A percentile compares a stretch with the other conserved stretches of the same genome.
Evolutionary conservation across 2,888 invertebrate species (phyloP).

Genomic region (Nomada fabriciana): DNA sequence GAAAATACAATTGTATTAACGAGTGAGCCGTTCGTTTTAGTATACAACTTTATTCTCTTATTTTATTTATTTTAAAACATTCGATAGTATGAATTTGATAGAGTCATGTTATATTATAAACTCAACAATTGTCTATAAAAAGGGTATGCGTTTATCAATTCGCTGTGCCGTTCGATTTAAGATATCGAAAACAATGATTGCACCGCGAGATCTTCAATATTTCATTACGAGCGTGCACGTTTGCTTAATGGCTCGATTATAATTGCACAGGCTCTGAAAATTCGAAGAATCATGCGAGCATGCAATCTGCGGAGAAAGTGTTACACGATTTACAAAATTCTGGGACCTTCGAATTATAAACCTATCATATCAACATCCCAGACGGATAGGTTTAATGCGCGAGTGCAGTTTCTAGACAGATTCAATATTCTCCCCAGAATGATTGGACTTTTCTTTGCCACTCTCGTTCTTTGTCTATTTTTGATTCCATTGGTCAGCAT

Average conservation of each 20-base stretch:
- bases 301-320: neutral
- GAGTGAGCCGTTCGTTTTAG: no score
- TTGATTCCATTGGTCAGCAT: neutral
- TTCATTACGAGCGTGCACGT: neutral
- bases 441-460: no score
- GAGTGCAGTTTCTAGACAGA: neutral
- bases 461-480: neutral
- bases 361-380: neutral
- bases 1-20: no score
- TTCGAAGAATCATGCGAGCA: neutral
- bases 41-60: no score
- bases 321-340: neutral
- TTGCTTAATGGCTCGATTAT: neutral
- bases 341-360: neutral
- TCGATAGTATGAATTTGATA: no score
- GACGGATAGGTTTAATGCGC: neutral
- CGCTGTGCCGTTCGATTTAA: no score
- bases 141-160: no score
- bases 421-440: neutral
- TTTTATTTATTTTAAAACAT: no score
- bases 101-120: no score
- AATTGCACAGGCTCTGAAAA: no score
- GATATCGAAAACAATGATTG: no score
- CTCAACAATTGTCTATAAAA: no score
- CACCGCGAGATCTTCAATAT: neutral